Conservation (phyloP, 2,888 invertebrate species). For the Agriopis aurantiaria region DNA sequence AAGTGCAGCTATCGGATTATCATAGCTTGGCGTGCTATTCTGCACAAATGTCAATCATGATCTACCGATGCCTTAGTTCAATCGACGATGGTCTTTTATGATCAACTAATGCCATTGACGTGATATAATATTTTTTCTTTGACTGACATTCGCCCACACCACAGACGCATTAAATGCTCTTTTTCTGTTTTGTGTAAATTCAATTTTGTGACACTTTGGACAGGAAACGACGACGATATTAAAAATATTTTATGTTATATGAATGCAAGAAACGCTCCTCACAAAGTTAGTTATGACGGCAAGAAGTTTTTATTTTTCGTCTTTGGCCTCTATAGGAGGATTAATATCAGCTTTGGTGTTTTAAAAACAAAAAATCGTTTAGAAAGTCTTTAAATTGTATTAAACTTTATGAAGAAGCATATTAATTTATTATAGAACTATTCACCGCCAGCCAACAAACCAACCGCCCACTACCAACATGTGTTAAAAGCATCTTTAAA, state of each 20-base stretch:
- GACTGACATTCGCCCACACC: slow-evolving; percentile 80
- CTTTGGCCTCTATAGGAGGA: too few relatives aligned
- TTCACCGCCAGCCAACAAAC: too few relatives aligned
- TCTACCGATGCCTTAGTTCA: not conserved
- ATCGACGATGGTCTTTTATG: slow-evolving; percentile 46
- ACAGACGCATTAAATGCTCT: slow-evolving; percentile 75
- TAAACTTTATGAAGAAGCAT: too few relatives aligned
- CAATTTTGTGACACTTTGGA: slow-evolving; percentile 70
- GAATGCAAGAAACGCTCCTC: too few relatives aligned
- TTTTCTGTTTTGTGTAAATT: slow-evolving; percentile 72
- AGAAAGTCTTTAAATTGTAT: too few relatives aligned
- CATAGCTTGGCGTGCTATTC: not conserved
- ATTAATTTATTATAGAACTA: too few relatives aligned
- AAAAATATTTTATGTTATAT: slow-evolving; percentile 37
- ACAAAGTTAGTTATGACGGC: too few relatives aligned
- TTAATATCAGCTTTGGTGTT: too few relatives aligned
- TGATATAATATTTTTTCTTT: slow-evolving; percentile 54
- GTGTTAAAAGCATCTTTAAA: too few relatives aligned
- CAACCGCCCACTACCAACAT: too few relatives aligned
- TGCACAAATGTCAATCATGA: slow-evolving; percentile 7
- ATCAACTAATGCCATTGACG: slow-evolving; percentile 60
- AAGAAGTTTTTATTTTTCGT: too few relatives aligned
- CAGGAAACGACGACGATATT: slow-evolving; percentile 68
- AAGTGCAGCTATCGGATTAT: not conserved
- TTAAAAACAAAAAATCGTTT: too few relatives aligned